These are phyloP conservation scores for Botia almorhae DNA, from an alignment of 2,797 vertebrate genomes.

Conservation along the genomic window DNA sequence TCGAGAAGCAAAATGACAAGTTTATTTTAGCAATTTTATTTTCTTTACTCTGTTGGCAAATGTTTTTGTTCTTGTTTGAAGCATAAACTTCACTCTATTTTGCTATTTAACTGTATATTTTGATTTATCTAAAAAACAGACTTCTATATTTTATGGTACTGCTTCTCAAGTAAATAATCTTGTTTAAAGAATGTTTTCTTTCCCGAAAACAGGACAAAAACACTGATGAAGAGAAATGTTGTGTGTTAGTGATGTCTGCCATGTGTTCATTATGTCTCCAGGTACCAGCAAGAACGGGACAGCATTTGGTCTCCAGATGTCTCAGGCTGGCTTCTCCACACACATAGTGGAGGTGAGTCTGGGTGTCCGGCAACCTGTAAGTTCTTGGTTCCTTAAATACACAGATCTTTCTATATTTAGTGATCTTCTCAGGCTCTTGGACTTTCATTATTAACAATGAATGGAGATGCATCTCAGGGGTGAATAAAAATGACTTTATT, in stretches of 20 bases:
- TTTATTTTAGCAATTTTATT: not conserved
- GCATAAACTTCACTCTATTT: too few species aligned
- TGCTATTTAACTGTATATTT: not conserved
- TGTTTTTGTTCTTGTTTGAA: not conserved
- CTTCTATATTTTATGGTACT: too few species aligned
- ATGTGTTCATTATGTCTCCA: slow-evolving; percentile 62
- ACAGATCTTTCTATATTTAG: not conserved
- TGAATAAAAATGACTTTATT: slow-evolving; percentile 50
- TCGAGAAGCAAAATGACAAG: not conserved
- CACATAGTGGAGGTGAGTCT: slow-evolving; percentile 91
- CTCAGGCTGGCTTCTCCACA: slow-evolving; percentile 97
- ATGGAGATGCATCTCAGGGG: slow-evolving; percentile 41
- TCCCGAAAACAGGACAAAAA: not conserved
- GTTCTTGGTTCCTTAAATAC: slow-evolving; percentile 39
- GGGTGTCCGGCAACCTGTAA: slow-evolving; percentile 31
- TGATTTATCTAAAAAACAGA: too few species aligned
- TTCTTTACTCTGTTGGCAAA: not conserved
- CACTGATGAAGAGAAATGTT: not conserved
- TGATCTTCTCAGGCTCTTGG: not conserved
- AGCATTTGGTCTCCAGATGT: slow-evolving; percentile 98
- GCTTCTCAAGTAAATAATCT: too few species aligned
- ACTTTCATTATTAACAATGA: not conserved
- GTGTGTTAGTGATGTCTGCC: too few species aligned
- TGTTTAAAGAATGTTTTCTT: too few species aligned
- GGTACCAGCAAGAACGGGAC: slow-evolving; percentile 97